phyloP scores from a whole-genome alignment of 2,113 vertebrate species.

The Apeltes quadracus region DNA sequence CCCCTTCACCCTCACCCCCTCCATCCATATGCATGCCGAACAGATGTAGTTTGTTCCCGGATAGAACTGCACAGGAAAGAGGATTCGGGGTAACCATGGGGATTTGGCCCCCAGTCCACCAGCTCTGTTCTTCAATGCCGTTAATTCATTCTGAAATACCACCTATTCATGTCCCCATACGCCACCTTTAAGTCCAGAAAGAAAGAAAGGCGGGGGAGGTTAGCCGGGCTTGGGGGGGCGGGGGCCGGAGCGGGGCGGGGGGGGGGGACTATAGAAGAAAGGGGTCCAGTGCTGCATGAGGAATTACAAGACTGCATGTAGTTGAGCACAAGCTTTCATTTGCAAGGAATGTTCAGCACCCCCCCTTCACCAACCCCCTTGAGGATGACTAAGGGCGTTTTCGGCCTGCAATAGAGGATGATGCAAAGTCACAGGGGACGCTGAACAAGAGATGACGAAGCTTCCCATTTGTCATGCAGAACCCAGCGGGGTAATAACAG shows the following conservation, averaged over 20 bases:
- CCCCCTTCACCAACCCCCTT: conserved; percentile 27
- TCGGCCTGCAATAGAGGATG: conserved; percentile 63
- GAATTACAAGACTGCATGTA: conserved; percentile 62
- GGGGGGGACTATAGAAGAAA: neutral
- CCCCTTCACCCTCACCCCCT: neutral
- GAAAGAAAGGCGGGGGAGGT: neutral
- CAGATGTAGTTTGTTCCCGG: conserved; percentile 50
- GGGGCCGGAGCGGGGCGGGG: neutral
- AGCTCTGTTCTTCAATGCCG: conserved; percentile 47
- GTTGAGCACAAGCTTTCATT: conserved; percentile 60
- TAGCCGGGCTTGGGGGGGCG: conserved; percentile 4
- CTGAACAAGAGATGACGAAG: conserved; percentile 48
- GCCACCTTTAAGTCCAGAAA: conserved; percentile 43
- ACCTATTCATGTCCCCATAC: conserved; percentile 60
- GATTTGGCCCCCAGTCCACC: conserved; percentile 72
- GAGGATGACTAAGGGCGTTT: conserved; percentile 75
- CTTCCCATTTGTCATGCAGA: conserved; percentile 60
- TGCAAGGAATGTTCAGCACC: conserved; percentile 63
- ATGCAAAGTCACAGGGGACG: conserved; percentile 67
- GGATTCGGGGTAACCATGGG: conserved; percentile 73
- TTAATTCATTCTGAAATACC: conserved; percentile 64
- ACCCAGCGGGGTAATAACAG: conserved; percentile 43
- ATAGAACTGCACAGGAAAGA: conserved; percentile 55
- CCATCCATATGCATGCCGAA: conserved; percentile 32
- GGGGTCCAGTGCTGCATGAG: conserved; percentile 19